phyloP scores from a whole-genome alignment of 1,140 invertebrate genomes.

The Chlorops oryzae region DNA sequence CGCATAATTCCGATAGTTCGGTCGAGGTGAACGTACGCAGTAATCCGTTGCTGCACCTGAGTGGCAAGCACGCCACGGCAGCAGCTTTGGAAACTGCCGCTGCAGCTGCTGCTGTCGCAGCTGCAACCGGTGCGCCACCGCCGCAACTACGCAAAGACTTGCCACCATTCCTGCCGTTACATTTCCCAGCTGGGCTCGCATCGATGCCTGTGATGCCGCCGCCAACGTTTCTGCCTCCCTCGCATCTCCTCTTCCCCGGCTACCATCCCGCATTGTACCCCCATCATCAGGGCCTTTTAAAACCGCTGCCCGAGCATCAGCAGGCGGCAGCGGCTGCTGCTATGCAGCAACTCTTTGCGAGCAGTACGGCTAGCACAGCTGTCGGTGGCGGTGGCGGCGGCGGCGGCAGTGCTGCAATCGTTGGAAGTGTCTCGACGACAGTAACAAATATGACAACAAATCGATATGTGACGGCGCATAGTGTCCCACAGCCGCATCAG shows the following conservation, averaged over 20 bases:
- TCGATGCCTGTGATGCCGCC: conserved; percentile 60
- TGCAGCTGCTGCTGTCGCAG: conserved; percentile 35
- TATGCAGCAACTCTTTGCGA: conserved; percentile 39
- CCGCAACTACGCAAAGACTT: conserved; percentile 52
- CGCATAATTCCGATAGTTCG: conserved; percentile 68
- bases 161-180: conserved; percentile 51
- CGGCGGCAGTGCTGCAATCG: conserved; percentile 21
- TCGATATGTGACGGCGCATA: conserved; percentile 17
- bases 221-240: conserved; percentile 59
- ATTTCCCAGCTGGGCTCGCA: conserved; percentile 54
- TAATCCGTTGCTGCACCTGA: conserved; percentile 41
- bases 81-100: neutral
- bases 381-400: conserved; percentile 29
- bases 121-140: conserved; percentile 43
- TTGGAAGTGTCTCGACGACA: neutral
- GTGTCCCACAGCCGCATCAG: conserved; percentile 21
- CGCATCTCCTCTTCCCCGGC: conserved; percentile 59
- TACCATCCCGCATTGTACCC: conserved; percentile 59
- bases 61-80: conserved; percentile 15
- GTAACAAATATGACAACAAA: conserved; percentile 9
- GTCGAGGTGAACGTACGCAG: conserved; percentile 56
- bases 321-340: conserved; percentile 33
- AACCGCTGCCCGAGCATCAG: conserved; percentile 48
- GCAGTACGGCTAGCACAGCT: conserved; percentile 26
- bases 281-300: conserved; percentile 54